Percentiles rank a stretch among this genome's conserved stretches.
Conservation (phyloP, 2,888 invertebrate genomes). For the Drosophila cognata region DNA sequence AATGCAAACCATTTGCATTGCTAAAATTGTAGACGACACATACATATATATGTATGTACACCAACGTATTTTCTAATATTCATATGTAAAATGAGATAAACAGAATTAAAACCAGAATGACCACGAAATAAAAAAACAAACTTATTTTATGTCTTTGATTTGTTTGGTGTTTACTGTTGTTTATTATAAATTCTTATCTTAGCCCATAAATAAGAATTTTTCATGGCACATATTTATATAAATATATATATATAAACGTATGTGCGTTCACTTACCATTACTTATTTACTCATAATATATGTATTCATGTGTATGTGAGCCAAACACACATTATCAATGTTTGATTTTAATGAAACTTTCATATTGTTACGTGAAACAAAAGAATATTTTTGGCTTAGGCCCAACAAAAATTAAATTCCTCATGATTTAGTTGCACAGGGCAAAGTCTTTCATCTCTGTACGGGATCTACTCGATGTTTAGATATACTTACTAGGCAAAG, state of each 20-base stretch:
- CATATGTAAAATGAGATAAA: conserved; percentile 7
- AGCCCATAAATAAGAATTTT: conserved; percentile 50
- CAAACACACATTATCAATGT: conserved; percentile 48
- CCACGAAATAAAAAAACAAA: not conserved
- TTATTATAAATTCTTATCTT: conserved; percentile 53
- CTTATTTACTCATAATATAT: conserved; percentile 17
- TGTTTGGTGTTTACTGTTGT: conserved; percentile 16
- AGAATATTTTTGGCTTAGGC: conserved; percentile 58
- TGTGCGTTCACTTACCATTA: conserved; percentile 31
- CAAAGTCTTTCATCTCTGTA: conserved; percentile 36
- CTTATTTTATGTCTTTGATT: conserved; percentile 5
- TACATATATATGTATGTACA: not conserved
- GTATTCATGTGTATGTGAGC: conserved; percentile 6
- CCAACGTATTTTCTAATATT: not conserved
- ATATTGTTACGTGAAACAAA: conserved; percentile 65
- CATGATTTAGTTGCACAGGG: conserved; percentile 63
- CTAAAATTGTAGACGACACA: not conserved
- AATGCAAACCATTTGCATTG: conserved; percentile 5
- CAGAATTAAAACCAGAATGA: conserved; percentile 4
- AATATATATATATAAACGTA: not conserved
- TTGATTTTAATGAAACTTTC: conserved; percentile 62
- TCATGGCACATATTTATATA: conserved; percentile 18
- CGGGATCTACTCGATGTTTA: conserved; percentile 45
- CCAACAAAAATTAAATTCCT: conserved; percentile 64
- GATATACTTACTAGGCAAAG: conserved; percentile 47